phyloP scores from a whole-genome alignment of 2,113 vertebrate genomes.

The Gobio gobio region DNA sequence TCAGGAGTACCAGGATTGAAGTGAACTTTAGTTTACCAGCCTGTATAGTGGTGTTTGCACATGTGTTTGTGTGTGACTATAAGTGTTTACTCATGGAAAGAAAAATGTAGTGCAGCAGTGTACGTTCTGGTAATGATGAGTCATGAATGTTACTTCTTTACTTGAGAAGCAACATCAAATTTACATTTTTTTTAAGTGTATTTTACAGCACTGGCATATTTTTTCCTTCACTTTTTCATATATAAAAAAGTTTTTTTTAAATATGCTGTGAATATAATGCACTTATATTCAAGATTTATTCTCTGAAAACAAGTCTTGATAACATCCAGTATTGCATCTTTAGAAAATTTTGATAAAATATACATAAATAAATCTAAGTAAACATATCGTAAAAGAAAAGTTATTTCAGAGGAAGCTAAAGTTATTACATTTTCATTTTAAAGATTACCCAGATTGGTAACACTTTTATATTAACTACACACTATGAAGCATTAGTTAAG shows the following conservation, averaged over 20 bases:
- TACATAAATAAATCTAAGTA: neutral
- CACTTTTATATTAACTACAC: no score
- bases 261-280: neutral
- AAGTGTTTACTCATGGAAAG: neutral
- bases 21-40: neutral
- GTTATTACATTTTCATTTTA: neutral
- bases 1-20: neutral
- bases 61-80: neutral
- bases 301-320: neutral
- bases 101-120: neutral
- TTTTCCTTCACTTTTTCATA: neutral
- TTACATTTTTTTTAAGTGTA: neutral
- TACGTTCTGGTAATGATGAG: neutral
- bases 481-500: no score
- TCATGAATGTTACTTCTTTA: neutral
- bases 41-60: neutral
- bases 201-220: neutral
- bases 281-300: neutral
- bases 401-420: neutral
- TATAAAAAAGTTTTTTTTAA: neutral
- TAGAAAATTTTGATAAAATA: neutral
- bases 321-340: neutral
- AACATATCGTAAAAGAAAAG: neutral
- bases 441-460: neutral
- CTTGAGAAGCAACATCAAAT: neutral